These are phyloP conservation scores for Hesperia comma DNA, from an alignment of 2,888 invertebrate species.

Conservation along the genomic window DNA sequence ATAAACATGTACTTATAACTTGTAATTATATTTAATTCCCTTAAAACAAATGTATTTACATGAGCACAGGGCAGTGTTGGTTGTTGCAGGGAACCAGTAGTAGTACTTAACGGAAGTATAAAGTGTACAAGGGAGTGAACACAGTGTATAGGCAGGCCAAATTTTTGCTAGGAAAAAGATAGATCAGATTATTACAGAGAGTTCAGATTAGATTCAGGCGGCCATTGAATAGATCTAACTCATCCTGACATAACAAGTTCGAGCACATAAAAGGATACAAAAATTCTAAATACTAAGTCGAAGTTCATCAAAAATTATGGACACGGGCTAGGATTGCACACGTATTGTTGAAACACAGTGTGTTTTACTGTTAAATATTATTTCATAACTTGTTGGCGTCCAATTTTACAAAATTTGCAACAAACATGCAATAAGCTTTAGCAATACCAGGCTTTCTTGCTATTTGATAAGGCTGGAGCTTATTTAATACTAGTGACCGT, in stretches of 20 bases:
- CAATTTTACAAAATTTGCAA: background rate
- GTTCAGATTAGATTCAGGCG: too few relatives aligned
- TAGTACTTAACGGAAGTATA: too few relatives aligned
- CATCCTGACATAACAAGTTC: slow-evolving; percentile 13
- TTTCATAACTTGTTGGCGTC: background rate
- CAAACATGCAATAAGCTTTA: background rate
- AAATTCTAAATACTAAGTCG: slow-evolving; percentile 6
- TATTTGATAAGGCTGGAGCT: too few relatives aligned
- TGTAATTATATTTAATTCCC: slow-evolving; percentile 25
- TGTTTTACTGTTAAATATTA: background rate
- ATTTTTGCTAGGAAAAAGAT: too few relatives aligned
- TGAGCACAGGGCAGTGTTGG: slow-evolving; percentile 28
- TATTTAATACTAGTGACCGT: too few relatives aligned
- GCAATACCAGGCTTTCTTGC: too few relatives aligned
- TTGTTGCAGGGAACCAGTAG: slow-evolving; percentile 12
- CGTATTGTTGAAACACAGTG: background rate
- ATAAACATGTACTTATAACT: slow-evolving; percentile 8
- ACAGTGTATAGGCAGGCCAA: too few relatives aligned
- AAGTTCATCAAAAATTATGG: slow-evolving; percentile 22
- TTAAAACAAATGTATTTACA: slow-evolving; percentile 29
- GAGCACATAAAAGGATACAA: background rate
- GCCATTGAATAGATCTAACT: too few relatives aligned
- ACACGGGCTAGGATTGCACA: background rate
- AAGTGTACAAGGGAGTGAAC: too few relatives aligned
- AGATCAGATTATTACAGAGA: too few relatives aligned